These are phyloP conservation scores for Helicolenus hilgendorfi DNA, from an alignment of 2,797 vertebrate genomes.

Conservation along the genomic window DNA sequence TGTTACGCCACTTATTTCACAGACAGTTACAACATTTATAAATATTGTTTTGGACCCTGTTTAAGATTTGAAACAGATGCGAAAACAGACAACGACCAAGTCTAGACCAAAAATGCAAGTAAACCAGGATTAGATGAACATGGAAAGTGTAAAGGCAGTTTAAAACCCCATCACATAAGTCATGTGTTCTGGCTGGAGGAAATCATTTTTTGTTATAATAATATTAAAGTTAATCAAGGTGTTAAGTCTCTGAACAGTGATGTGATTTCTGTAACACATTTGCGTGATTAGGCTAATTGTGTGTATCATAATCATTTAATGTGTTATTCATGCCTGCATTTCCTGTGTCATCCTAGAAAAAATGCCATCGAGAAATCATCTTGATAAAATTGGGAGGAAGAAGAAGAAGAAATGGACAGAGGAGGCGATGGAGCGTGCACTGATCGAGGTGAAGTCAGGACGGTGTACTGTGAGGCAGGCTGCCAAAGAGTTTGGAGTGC, in stretches of 20 bases:
- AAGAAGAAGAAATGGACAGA: slow-evolving; percentile 87
- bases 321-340: neutral
- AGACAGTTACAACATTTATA: neutral
- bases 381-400: slow-evolving; percentile 82
- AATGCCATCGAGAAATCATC: slow-evolving; percentile 85
- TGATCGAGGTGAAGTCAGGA: slow-evolving; percentile 81
- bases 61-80: neutral
- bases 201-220: neutral
- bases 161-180: neutral
- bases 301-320: neutral
- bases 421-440: slow-evolving; percentile 80
- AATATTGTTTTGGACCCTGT: neutral
- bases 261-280: neutral
- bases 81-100: neutral
- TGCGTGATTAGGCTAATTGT: neutral
- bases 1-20: neutral
- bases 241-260: neutral
- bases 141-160: neutral
- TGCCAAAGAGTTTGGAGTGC: slow-evolving; percentile 83
- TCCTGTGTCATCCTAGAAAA: slow-evolving; percentile 30
- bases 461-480: slow-evolving; percentile 82
- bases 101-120: neutral
- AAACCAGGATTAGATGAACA: neutral
- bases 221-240: neutral
- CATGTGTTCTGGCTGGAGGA: neutral